Evolutionary conservation across 2,888 invertebrate genomes (phyloP), one percentile per base, ranked within the genome.

Genomic region (Hyppa rectilinea): DNA sequence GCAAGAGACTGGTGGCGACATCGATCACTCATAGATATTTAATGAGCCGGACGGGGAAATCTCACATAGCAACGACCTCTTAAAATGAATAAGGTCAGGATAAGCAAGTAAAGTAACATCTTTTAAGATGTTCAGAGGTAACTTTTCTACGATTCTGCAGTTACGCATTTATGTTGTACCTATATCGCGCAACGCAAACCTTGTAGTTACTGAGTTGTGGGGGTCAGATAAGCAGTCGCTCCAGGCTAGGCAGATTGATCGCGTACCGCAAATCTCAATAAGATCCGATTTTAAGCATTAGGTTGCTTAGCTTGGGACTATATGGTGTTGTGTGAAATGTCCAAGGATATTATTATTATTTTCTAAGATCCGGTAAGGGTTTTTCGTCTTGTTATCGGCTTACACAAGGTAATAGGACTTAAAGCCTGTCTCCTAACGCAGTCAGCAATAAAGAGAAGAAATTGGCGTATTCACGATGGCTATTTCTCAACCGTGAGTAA

Each of bases 401-500:
- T 38, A 34, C 31, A 17, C 20, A 53, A 61, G 68, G 63, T 68
- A 58, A 61, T 64, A 47, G 43, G 26, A 4, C 31, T 68, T 43
- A 45, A 40, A 67, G 60, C 60, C 50, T 68, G 52, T 75, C 62
- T 73, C 49, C 38, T 47, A 63, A 59, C 31, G 53, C 38, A 55
- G 71, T 50, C 45, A 64, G 71, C 58, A 70, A 77, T 76, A 71
- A 79, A 73, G 58, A 60, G 49, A 70, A 72, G 36, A 65, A 71
- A 79, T 82, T 67, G 64, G 61, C 67, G 67, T 74, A 67, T 74
- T 73, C 71, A 71, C 64, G 61, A 74, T 66, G 69, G 45, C 71
- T 69, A 73, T 79, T 71, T 69, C 64, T 75, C 76, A 66, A 62
- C 50, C 55, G 62, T 74, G 69, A 79, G 63, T 80, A 80, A 69